Evolutionary conservation across 2,113 vertebrate genomes (phyloP), one percentile per base, ranked within the genome.

Genomic region (Tympanuchus pallidicinctus): DNA sequence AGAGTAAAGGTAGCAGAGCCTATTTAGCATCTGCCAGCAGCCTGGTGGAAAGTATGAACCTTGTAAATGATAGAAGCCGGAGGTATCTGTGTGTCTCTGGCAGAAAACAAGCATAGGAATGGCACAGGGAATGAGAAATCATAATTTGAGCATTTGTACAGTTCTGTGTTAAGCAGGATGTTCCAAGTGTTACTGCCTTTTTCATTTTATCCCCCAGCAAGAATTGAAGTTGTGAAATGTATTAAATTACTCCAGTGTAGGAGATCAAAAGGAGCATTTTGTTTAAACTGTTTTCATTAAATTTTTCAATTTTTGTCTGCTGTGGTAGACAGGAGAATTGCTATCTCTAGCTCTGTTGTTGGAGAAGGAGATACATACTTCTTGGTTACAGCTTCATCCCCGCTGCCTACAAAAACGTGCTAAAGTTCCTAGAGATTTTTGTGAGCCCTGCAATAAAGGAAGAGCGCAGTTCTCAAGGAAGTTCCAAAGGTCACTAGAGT

Each of bases 91-190:
- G 7, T 79, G 4, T 50, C 48, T 82, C 4, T 1, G 24, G 27
- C 65, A 19, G 24, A 48, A 87, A 10, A 11, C 10, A 21, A 61
- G 38, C 10, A n/a, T 40, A 5, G 38, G 30, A 27, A 10, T 79
- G 48, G 20, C 10, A 11, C 24, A 54, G 54, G 63, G 38, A 8
- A 13, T 22, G 24, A 59, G 42, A 67, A 61, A 25, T 2, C 5
- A 11, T 18, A 9, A 11, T 69, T 69, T 76, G 63, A 28, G 15
- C 24, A 4, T 59, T 1, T 1, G 22, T 61, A 6, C 0, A 0
- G 30, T 60, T 82, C 2, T 11, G 11, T 20, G 34, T 11, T 52
- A 48, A 71, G 67, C 1, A 4, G 14, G 9, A 1, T 70, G 67
- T 76, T 69, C 48, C 27, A 56, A 10, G 34, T 36, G 28, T 79